Evolutionary conservation across 2,113 vertebrate genomes (phyloP), one percentile per base, ranked within the genome.

Genomic region (Zosterops pallidus): DNA sequence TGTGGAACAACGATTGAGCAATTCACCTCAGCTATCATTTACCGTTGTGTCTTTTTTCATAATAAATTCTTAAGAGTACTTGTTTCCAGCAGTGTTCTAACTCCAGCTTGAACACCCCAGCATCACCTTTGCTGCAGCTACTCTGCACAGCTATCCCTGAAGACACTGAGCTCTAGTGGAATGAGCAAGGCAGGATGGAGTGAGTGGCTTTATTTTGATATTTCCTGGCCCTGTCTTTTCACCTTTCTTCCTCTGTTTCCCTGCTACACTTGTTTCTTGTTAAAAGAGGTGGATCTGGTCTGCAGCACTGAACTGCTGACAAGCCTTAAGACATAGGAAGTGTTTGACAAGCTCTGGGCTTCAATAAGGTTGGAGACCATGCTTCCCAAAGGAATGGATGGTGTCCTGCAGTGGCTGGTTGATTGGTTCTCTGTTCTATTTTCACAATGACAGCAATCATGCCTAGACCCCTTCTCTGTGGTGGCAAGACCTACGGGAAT

Each of bases 131-230:
- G 13, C 55, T 59, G 69, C 41, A 29, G 37, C 9, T 70, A 31
- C 21, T 19, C 14, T 15, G 31, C 39, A 17, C 0, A 0, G 13
- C 69, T 29, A 18, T 49, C 35, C n/a, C 56, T 23, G 28, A 37
- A 78, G 24, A 55, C 0, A 0, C 3, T 25, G 18, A 22, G 13
- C 7, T n/a, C 21, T 24, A 65, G 39, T 7, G 24, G 14, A 55
- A 24, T 1, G 28, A 88, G 15, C 31, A 39, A 50, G 46, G 24
- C 35, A 33, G 13, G 17, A 10, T 33, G 25, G 20, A 31, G 10
- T 1, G 3, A 33, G 25, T 19, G 16, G 44, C 41, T 14, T 31
- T 1, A 9, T 26, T 11, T 26, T 29, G 7, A 2, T 6, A 41
- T 49, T 67, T 76, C 11, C 11, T 39, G 42, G 31, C 24, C 18